phyloP scores from a whole-genome alignment of 2,888 invertebrate genomes.

The Apotomis betuletana region DNA sequence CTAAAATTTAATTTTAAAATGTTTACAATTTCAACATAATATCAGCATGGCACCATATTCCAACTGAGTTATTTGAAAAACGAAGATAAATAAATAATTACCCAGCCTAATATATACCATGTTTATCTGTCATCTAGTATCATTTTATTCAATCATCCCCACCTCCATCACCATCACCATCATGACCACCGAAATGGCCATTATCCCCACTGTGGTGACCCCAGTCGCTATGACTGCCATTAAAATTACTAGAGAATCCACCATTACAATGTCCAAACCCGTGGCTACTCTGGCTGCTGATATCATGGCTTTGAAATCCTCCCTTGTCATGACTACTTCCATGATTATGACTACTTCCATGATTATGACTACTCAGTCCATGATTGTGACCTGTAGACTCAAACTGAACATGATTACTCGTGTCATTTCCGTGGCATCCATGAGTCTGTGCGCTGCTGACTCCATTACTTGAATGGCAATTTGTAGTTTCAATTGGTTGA shows the following conservation, averaged over 20 bases:
- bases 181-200: neutral
- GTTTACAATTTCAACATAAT: no score
- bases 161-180: neutral
- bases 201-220: slow-evolving; percentile 24
- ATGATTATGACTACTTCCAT: neutral
- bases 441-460: neutral
- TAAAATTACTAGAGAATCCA: slow-evolving; percentile 5
- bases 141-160: neutral
- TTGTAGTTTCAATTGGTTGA: neutral
- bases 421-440: neutral
- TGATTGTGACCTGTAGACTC: neutral
- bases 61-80: no score
- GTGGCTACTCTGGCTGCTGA: neutral
- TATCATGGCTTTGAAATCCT: neutral
- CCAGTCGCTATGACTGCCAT: slow-evolving; percentile 3
- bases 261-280: slow-evolving; percentile 11
- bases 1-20: no score
- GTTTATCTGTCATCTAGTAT: no score
- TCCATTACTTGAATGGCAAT: neutral
- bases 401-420: no score
- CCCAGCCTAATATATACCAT: no score
- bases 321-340: neutral
- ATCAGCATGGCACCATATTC: no score
- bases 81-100: no score
- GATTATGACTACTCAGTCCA: neutral